These are phyloP conservation scores for Coreoperca whiteheadi DNA, from an alignment of 2,113 vertebrate genomes.

Conservation along the genomic window DNA sequence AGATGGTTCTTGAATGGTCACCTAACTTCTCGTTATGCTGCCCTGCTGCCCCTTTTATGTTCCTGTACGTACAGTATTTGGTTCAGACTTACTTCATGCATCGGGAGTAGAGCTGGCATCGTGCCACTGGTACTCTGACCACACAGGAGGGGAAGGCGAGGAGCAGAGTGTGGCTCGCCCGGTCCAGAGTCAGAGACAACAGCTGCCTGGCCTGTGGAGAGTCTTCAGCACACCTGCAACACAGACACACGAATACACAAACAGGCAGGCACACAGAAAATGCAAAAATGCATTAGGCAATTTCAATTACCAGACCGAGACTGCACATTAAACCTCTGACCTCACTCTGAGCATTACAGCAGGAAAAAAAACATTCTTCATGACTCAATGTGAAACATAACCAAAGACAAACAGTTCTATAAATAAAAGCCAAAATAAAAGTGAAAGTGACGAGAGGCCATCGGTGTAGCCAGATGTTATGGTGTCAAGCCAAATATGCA, in stretches of 20 bases:
- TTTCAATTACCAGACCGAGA: conserved; percentile 51
- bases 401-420: conserved; percentile 36
- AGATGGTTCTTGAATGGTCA: conserved; percentile 36
- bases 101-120: conserved; percentile 93
- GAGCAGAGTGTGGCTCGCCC: conserved; percentile 88
- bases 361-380: conserved; percentile 3
- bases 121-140: conserved; percentile 91
- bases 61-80: background rate
- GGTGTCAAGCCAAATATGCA: conserved; percentile 36
- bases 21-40: conserved; percentile 21
- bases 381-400: conserved; percentile 34
- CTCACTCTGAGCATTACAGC: conserved; percentile 31
- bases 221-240: conserved; percentile 88
- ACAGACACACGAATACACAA: conserved; percentile 17
- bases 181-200: conserved; percentile 91
- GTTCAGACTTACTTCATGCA: conserved; percentile 93
- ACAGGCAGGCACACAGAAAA: conserved; percentile 7
- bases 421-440: conserved; percentile 43
- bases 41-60: conserved; percentile 25
- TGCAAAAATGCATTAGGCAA: conserved; percentile 42
- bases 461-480: conserved; percentile 15
- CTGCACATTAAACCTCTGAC: conserved; percentile 51
- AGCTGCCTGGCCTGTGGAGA: conserved; percentile 85
- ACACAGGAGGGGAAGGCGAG: conserved; percentile 93
- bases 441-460: background rate